Evolutionary conservation across 2,888 invertebrate species (phyloP).

Genomic region (Taenaris catops): DNA sequence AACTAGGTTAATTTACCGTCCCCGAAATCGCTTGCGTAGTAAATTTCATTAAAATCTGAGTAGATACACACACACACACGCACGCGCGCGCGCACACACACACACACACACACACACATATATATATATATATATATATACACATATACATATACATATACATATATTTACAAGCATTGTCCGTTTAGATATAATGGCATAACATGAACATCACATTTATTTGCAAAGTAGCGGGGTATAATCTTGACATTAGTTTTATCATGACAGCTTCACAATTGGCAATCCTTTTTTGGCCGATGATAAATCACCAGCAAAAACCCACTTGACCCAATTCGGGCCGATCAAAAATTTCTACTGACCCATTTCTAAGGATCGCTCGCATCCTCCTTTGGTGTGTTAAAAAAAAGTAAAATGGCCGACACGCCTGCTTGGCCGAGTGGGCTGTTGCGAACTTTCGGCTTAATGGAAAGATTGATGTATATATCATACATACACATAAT

Average conservation of each 20-base stretch:
- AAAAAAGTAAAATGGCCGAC: conserved; percentile 48
- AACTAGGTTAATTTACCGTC: too few species aligned
- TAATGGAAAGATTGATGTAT: conserved; percentile 65
- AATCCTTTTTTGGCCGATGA: not conserved
- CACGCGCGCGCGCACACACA: too few species aligned
- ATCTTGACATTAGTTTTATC: not conserved
- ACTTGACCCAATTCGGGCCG: conserved; percentile 52
- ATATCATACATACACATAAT: conserved; percentile 66
- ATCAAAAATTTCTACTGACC: conserved; percentile 53
- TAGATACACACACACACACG: too few species aligned
- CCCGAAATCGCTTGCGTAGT: too few species aligned
- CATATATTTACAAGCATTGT: too few species aligned
- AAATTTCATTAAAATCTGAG: too few species aligned
- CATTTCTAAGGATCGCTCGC: conserved; percentile 49
- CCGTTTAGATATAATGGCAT: too few species aligned
- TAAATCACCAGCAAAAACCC: conserved; percentile 43
- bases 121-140: too few species aligned
- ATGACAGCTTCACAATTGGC: not conserved
- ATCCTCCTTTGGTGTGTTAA: conserved; percentile 32
- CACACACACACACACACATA: too few species aligned
- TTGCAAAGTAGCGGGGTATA: too few species aligned
- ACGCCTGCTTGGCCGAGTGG: conserved; percentile 40
- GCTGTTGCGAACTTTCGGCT: conserved; percentile 44
- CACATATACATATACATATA: too few species aligned
- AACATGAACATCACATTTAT: too few species aligned